A percentile compares a stretch with the other conserved stretches of the same genome.
phyloP scores from a whole-genome alignment of 2,888 invertebrate genomes.

The Trichopria drosophilae region DNA sequence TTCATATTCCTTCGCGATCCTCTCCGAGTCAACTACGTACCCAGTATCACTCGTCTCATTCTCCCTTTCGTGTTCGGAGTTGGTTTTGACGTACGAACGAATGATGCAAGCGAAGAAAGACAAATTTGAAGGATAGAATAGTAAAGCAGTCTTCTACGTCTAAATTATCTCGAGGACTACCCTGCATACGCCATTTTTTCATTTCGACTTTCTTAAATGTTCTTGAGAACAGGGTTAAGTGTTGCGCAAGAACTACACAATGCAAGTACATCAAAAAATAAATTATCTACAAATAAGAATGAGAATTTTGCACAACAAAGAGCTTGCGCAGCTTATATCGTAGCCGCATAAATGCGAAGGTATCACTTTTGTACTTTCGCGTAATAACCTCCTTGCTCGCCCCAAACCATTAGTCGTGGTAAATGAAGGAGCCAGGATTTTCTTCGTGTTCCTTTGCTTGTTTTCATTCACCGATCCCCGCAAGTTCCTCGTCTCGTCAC shows the following conservation, averaged over 20 bases:
- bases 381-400: slow-evolving; percentile 50
- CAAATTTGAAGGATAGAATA: slow-evolving; percentile 10
- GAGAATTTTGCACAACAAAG: slow-evolving; percentile 38
- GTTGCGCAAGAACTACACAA: slow-evolving; percentile 26
- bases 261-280: slow-evolving; percentile 31
- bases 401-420: slow-evolving; percentile 43
- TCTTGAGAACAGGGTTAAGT: slow-evolving; percentile 21
- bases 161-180: too few species aligned
- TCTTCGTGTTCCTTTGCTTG: slow-evolving; percentile 4
- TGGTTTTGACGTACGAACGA: too few species aligned
- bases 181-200: too few species aligned
- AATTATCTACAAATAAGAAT: too few species aligned
- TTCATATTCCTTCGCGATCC: slow-evolving; percentile 53
- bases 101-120: slow-evolving; percentile 14
- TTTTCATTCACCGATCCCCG: slow-evolving; percentile 19
- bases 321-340: slow-evolving; percentile 31
- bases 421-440: slow-evolving; percentile 39
- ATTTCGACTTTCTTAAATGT: too few species aligned
- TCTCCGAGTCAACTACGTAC: slow-evolving; percentile 41
- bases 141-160: too few species aligned
- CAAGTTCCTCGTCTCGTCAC: slow-evolving; percentile 25
- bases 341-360: slow-evolving; percentile 50
- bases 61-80: slow-evolving; percentile 35
- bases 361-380: slow-evolving; percentile 54
- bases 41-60: slow-evolving; percentile 39